phyloP scores from a whole-genome alignment of 2,113 vertebrate species.

The Ctenodactylus gundi region DNA sequence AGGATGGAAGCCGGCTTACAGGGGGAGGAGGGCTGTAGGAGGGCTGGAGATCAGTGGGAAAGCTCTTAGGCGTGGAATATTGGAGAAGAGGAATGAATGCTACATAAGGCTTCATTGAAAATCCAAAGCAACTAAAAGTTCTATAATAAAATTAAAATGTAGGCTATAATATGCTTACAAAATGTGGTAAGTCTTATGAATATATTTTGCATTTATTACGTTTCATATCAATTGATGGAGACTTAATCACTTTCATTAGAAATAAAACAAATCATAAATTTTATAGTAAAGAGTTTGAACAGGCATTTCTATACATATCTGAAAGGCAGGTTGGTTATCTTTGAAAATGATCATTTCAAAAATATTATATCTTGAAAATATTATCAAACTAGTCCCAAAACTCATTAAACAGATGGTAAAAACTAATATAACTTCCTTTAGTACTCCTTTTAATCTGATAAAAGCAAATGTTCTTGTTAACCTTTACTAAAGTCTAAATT shows the following conservation, averaged over 20 bases:
- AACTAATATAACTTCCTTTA: conserved; percentile 65
- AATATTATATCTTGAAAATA: conserved; percentile 54
- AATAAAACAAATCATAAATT: conserved; percentile 65
- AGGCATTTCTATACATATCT: conserved; percentile 32
- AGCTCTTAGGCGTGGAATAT: not conserved
- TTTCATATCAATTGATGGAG: conserved; percentile 29
- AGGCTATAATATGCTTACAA: not conserved
- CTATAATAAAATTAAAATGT: conserved; percentile 51
- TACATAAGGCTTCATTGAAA: conserved; percentile 29
- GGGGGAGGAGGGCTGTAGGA: not conserved
- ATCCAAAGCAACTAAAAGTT: conserved; percentile 37
- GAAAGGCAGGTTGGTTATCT: conserved; percentile 53
- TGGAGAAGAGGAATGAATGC: not conserved
- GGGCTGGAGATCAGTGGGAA: not conserved
- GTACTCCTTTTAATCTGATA: conserved; percentile 48
- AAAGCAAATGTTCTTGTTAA: conserved; percentile 57
- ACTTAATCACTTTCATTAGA: conserved; percentile 43
- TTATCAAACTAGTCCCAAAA: not conserved
- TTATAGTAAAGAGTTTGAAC: conserved; percentile 55
- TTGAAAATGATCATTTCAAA: conserved; percentile 58
- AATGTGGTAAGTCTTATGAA: conserved; percentile 18
- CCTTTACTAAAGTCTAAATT: conserved; percentile 50
- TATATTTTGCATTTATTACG: conserved; percentile 47
- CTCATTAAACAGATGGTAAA: conserved; percentile 55
- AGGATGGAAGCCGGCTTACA: conserved; percentile 25